Evolutionary conservation across 64 coral and sea anemone species (phyloP), one percentile per base, ranked within the genome.

Genomic region (Montipora efflorescens): DNA sequence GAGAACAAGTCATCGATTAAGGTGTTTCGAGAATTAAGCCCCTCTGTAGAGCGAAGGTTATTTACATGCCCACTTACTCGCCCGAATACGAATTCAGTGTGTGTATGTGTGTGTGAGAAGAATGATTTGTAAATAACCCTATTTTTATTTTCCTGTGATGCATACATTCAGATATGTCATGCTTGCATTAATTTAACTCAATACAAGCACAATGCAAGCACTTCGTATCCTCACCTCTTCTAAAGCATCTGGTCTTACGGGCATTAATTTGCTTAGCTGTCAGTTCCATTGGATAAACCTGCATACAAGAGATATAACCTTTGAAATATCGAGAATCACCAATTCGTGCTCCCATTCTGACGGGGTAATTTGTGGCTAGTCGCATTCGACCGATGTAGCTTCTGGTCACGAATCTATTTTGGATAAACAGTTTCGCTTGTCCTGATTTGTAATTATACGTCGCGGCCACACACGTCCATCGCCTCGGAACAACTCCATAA

Each of bases 281-380:
- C 8, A 96, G 59, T 10, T 90, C 46, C 72, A 76, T 74, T 25
- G 71, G 79, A 74, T 85, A 96, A 15, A 96, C 74, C 78, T 96
- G 95, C 57, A 96, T 84, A 75, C 95, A 96, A 1, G 90, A 87
- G 59, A 96, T 96, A 11, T 72, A 25, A 55, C 95, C 95, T 43
- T 64, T 47, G 72, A 96, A 96, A 78, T 89, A 96, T 8, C 90
- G 85, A 0, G 43, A 4, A 76, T 90, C 95, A n/a, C 90, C 90
- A 59, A 93, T 47, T 6, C 69, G 77, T 3, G 95, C 95, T 48
- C 95, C 95, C 77, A 96, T 47, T 73, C 90, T 82, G 2, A 88
- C 95, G 4, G 85, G 90, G 25, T 92, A 96, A 36, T 93, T 96
- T 0, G 95, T 96, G 14, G 90, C 84, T 25, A 96, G 47, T 77